Evolutionary conservation across 2,113 vertebrate species (phyloP), one percentile per base, ranked within the genome.

Genomic region (Speoplatyrhinus poulsoni): DNA sequence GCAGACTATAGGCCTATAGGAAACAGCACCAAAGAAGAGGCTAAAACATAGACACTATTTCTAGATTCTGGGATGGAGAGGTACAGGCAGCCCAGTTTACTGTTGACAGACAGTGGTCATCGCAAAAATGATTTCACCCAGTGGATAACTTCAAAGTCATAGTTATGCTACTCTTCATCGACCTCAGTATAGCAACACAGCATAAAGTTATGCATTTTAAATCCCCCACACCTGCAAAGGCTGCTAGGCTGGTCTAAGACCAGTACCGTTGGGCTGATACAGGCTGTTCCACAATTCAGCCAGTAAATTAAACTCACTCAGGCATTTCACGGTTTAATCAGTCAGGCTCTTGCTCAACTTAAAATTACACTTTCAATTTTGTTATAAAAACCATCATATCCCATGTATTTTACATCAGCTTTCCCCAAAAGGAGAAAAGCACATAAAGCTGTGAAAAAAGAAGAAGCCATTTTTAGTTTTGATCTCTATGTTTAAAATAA

Each of bases 331-430:
- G 72, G 75, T 83, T 81, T 75, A 86, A 86, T 72, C 65, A 75
- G 71, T 62, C 76, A 26, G 53, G 50, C 72, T 76, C 16, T 3
- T 60, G 69, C 77, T 52, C 9, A 50, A 52, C 47, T 9, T 41
- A 16, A 62, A 75, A 76, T 86, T 80, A 82, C 69, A 75, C 73
- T 82, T 81, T 76, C 82, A 82, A 77, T 85, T 71, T 77, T 80
- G 82, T 69, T 79, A 73, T 32, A 81, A 76, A 82, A 85, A 83
- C 76, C 50, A 15, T 66, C 70, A 81, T 50, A 46, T 77, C 67
- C 75, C 63, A 36, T 56, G 50, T 69, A 73, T 64, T 70, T 75
- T 57, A 67, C 9, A 60, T 70, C 65, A 65, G 46, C 60, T 76
- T 53, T 16, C 11, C 56, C 4, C 10, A 17, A 49, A 32, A 19